Evolutionary conservation across 2,888 invertebrate species (phyloP).

Genomic region (Caenorhabditis wallacei): DNA sequence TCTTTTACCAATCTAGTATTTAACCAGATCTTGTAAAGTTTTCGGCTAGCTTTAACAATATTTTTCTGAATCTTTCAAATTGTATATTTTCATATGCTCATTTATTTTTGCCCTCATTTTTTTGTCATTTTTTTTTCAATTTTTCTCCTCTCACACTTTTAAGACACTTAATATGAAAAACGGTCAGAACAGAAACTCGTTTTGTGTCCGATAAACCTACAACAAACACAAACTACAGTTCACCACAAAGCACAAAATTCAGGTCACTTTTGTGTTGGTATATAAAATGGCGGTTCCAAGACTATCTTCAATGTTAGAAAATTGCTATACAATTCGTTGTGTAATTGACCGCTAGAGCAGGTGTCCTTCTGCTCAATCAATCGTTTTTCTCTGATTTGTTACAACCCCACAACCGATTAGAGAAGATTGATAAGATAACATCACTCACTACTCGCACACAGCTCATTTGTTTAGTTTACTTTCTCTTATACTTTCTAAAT

Average conservation of each 20-base stretch:
- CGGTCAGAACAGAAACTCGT: conserved; percentile 52
- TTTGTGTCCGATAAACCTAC: conserved; percentile 58
- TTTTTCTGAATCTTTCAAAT: conserved; percentile 28
- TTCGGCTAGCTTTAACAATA: conserved; percentile 58
- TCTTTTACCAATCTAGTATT: conserved; percentile 5
- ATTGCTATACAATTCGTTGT: background rate
- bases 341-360: background rate
- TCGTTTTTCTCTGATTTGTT: conserved; percentile 30
- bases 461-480: conserved; percentile 36
- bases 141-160: conserved; percentile 17
- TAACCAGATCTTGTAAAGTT: conserved; percentile 51
- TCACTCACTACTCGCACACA: conserved; percentile 30
- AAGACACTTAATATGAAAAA: conserved; percentile 31
- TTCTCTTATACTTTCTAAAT: background rate
- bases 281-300: conserved; percentile 2
- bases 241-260: conserved; percentile 49
- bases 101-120: background rate
- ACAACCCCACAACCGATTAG: conserved; percentile 42
- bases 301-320: no score
- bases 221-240: conserved; percentile 58
- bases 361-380: background rate
- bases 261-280: conserved; percentile 7
- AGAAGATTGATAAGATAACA: conserved; percentile 44
- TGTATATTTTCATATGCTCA: conserved; percentile 36
- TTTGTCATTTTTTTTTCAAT: background rate